Conservation (phyloP, 2,888 invertebrate genomes). For the Eristalis pertinax region DNA sequence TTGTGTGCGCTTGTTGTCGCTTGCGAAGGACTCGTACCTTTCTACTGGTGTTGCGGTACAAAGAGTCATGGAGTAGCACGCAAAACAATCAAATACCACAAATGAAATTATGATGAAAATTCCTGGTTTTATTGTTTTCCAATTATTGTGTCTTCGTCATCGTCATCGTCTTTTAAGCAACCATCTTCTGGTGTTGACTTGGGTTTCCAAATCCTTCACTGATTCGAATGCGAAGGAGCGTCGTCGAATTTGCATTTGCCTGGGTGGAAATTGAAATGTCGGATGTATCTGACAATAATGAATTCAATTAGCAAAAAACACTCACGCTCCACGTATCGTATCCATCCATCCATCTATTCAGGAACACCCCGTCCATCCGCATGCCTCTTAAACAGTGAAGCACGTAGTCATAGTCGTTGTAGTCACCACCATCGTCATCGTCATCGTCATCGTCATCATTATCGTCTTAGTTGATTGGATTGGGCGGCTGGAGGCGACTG, state of each 20-base stretch:
- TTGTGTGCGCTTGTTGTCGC: slow-evolving; percentile 36
- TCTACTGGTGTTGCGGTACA: slow-evolving; percentile 12
- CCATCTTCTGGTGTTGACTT: slow-evolving; percentile 32
- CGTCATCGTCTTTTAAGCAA: slow-evolving; percentile 12
- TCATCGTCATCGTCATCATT: not conserved
- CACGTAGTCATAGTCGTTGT: slow-evolving; percentile 29
- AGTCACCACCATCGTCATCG: not conserved
- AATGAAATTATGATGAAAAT: slow-evolving; percentile 72
- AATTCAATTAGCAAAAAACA: slow-evolving; percentile 72
- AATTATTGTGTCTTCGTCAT: slow-evolving; percentile 62
- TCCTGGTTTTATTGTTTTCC: slow-evolving; percentile 72
- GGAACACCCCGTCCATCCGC: not conserved
- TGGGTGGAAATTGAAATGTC: slow-evolving; percentile 65
- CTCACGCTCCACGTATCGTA: slow-evolving; percentile 70
- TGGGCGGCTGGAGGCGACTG: slow-evolving; percentile 6
- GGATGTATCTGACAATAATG: slow-evolving; percentile 72
- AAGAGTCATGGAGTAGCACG: slow-evolving; percentile 32
- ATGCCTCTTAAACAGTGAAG: slow-evolving; percentile 22
- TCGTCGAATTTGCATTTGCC: slow-evolving; percentile 61
- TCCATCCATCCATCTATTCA: slow-evolving; percentile 45
- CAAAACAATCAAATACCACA: slow-evolving; percentile 72
- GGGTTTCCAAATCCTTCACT: slow-evolving; percentile 32
- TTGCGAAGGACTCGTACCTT: slow-evolving; percentile 30
- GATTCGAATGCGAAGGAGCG: slow-evolving; percentile 19
- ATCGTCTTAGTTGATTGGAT: slow-evolving; percentile 47